These are phyloP conservation scores for Siniperca obscura DNA, from an alignment of 2,797 vertebrate species.

Conservation along the genomic window DNA sequence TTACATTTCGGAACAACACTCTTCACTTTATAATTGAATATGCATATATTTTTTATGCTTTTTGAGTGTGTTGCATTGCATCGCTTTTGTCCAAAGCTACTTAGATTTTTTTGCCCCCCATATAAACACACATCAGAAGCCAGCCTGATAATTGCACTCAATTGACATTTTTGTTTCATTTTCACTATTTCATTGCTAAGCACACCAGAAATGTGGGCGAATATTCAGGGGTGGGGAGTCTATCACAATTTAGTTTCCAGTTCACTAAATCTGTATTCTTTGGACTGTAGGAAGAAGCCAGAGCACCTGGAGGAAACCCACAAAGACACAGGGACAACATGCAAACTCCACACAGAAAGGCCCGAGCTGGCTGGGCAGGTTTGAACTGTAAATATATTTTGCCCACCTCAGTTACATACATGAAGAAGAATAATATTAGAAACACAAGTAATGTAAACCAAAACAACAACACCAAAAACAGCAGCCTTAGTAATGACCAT, in stretches of 20 bases:
- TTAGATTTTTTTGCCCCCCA: background rate
- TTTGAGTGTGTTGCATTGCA: background rate
- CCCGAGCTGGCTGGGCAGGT: background rate
- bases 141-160: background rate
- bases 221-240: background rate
- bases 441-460: accelerated
- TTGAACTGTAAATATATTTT: background rate
- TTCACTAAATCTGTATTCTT: constrained; percentile 6
- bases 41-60: too few relatives aligned
- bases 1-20: background rate
- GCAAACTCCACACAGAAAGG: constrained; percentile 4
- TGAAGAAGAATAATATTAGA: accelerated
- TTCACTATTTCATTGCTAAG: background rate
- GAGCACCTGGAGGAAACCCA: background rate
- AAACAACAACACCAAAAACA: background rate
- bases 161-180: background rate
- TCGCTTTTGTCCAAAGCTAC: background rate
- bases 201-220: background rate
- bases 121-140: background rate
- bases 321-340: background rate
- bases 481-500: background rate
- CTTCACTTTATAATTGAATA: background rate
- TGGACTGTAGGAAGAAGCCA: background rate
- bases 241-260: background rate
- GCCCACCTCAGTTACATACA: background rate